These are phyloP conservation scores for Ambastaia sidthimunki DNA, from an alignment of 2,797 vertebrate species.

Conservation along the genomic window DNA sequence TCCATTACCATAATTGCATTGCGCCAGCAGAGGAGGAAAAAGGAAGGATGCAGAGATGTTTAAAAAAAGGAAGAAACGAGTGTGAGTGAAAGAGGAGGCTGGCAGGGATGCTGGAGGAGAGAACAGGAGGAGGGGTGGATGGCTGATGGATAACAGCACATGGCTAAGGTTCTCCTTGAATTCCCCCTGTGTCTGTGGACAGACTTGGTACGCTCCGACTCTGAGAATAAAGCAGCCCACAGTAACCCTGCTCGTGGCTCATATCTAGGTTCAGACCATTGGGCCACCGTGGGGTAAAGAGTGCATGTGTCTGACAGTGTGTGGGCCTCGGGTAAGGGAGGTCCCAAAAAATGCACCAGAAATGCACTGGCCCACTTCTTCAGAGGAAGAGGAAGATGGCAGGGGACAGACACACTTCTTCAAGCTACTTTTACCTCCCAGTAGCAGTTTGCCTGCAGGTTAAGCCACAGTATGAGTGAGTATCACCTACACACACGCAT, in stretches of 20 bases:
- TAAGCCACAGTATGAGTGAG: constrained; percentile 74
- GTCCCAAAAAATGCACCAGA: constrained; percentile 76
- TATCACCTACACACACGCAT: constrained; percentile 65
- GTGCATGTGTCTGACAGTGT: constrained; percentile 37
- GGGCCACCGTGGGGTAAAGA: constrained; percentile 63
- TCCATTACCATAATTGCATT: constrained; percentile 97
- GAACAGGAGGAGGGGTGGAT: constrained; percentile 65
- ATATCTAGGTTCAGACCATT: constrained; percentile 81
- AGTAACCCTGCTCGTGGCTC: constrained; percentile 91
- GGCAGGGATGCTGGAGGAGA: constrained; percentile 64
- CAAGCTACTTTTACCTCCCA: constrained; percentile 59
- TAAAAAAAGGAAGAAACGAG: constrained; percentile 76
- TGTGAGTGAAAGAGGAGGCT: constrained; percentile 69
- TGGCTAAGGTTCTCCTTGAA: constrained; percentile 67
- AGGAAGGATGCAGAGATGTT: constrained; percentile 75
- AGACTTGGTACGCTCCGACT: constrained; percentile 91
- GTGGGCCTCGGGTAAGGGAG: constrained; percentile 64
- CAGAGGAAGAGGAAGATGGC: constrained; percentile 46
- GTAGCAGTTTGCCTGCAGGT: constrained; percentile 59
- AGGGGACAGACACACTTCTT: constrained; percentile 17
- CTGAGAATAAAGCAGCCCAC: constrained; percentile 97
- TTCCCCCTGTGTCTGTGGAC: constrained; percentile 76
- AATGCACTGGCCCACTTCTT: constrained; percentile 65
- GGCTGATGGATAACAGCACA: constrained; percentile 67
- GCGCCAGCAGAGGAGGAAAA: constrained; percentile 70